A percentile compares a stretch with the other conserved stretches of the same genome.
These are phyloP conservation scores for Scylla paramamosain DNA, from an alignment of 1,140 invertebrate genomes.

Conservation along the genomic window DNA sequence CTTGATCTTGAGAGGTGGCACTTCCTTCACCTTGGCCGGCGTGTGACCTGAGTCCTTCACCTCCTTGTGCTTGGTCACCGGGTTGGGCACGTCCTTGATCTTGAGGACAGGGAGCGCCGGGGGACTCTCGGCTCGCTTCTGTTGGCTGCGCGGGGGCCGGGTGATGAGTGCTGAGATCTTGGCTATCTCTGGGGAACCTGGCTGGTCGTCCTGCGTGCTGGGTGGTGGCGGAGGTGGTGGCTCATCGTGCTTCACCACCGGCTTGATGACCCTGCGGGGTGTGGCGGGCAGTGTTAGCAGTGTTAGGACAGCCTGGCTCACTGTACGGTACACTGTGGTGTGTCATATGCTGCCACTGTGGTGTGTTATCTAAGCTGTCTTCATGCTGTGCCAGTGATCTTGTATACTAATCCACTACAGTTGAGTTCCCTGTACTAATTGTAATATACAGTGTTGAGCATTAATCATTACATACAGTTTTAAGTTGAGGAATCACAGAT, in stretches of 20 bases:
- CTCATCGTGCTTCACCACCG: conserved; percentile 60
- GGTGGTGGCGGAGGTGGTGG: conserved; percentile 29
- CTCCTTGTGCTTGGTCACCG: conserved; percentile 53
- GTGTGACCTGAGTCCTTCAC: conserved; percentile 42
- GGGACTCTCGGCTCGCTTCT: conserved; percentile 60
- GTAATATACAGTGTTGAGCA: too few species aligned
- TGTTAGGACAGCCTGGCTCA: not conserved
- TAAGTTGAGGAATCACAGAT: too few species aligned
- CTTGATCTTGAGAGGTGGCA: conserved; percentile 65
- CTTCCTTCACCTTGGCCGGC: conserved; percentile 54
- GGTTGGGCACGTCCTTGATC: conserved; percentile 62
- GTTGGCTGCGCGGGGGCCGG: conserved; percentile 64
- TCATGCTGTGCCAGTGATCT: not conserved
- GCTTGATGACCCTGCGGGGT: conserved; percentile 59
- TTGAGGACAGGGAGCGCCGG: conserved; percentile 62
- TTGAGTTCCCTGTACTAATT: too few species aligned
- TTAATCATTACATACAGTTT: too few species aligned
- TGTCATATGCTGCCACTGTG: too few species aligned
- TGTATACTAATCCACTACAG: too few species aligned
- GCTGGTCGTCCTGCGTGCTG: conserved; percentile 61
- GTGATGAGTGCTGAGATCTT: conserved; percentile 70
- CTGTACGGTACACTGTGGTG: not conserved
- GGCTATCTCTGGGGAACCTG: conserved; percentile 69
- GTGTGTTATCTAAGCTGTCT: too few species aligned
- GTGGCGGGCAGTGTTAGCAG: not conserved